Conservation (phyloP, 2,888 invertebrate genomes). For the Amiota communis region DNA sequence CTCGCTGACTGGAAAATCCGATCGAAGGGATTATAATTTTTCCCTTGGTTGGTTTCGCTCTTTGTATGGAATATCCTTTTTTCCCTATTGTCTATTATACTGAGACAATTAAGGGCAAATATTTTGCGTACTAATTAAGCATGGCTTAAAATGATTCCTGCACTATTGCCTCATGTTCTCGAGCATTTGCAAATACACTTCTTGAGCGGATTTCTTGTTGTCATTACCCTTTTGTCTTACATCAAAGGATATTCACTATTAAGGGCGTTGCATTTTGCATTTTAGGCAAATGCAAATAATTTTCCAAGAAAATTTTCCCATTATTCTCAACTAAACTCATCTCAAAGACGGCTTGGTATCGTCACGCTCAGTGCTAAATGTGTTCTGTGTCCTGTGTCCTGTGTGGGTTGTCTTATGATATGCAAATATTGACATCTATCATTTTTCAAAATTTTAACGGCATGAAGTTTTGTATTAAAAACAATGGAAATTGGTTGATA, state of each 20-base stretch:
- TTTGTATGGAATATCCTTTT: conserved; percentile 24
- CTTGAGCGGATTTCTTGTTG: conserved; percentile 57
- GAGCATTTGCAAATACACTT: conserved; percentile 55
- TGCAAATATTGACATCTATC: conserved; percentile 64
- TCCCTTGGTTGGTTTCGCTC: conserved; percentile 1
- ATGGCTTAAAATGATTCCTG: conserved; percentile 41
- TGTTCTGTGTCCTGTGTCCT: conserved; percentile 8
- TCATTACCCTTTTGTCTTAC: conserved; percentile 65
- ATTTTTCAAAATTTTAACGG: conserved; percentile 60
- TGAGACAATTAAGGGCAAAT: conserved; percentile 67
- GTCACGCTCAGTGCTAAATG: conserved; percentile 22
- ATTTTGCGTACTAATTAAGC: conserved; percentile 70
- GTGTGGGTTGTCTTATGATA: conserved; percentile 45
- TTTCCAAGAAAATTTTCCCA: conserved; percentile 18
- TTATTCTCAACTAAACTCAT: conserved; percentile 15
- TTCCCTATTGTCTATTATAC: conserved; percentile 34
- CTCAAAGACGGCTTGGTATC: conserved; percentile 21
- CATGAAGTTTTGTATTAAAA: conserved; percentile 48
- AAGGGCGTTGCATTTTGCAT: conserved; percentile 53
- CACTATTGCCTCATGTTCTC: neutral
- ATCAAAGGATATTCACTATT: conserved; percentile 50
- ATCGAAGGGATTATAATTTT: conserved; percentile 65
- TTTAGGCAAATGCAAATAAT: conserved; percentile 28
- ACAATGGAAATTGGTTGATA: neutral
- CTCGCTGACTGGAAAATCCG: conserved; percentile 67